phyloP scores from a whole-genome alignment of 2,888 invertebrate genomes.

The Pristionchus entomophagus region DNA sequence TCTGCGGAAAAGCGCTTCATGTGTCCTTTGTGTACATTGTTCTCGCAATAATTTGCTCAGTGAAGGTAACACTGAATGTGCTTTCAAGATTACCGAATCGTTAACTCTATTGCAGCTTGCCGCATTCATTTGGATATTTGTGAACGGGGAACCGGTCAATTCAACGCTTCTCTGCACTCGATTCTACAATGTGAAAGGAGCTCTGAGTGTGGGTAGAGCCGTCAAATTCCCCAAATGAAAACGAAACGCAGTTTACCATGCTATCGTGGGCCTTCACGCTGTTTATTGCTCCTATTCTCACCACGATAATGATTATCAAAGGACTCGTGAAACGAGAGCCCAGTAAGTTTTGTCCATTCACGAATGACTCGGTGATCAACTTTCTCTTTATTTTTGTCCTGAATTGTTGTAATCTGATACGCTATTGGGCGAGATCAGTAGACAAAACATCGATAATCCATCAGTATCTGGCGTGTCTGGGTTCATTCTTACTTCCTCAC shows the following conservation, averaged over 20 bases:
- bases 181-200: background rate
- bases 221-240: too few relatives aligned
- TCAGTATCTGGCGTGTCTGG: background rate
- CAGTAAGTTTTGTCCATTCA: too few relatives aligned
- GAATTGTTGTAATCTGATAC: background rate
- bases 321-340: background rate
- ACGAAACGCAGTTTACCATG: background rate
- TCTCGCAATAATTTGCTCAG: background rate
- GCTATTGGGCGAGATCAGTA: too few relatives aligned
- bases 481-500: background rate
- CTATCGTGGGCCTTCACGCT: background rate
- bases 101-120: too few relatives aligned
- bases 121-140: background rate
- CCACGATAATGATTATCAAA: background rate
- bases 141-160: background rate
- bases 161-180: background rate
- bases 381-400: too few relatives aligned
- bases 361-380: too few relatives aligned
- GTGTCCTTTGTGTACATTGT: background rate
- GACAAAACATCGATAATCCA: too few relatives aligned
- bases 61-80: too few relatives aligned
- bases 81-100: too few relatives aligned
- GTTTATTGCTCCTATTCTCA: background rate
- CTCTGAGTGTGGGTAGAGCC: too few relatives aligned
- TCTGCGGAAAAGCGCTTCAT: background rate